phyloP scores from a whole-genome alignment of 2,888 invertebrate genomes.

The Drosophila borealis region DNA sequence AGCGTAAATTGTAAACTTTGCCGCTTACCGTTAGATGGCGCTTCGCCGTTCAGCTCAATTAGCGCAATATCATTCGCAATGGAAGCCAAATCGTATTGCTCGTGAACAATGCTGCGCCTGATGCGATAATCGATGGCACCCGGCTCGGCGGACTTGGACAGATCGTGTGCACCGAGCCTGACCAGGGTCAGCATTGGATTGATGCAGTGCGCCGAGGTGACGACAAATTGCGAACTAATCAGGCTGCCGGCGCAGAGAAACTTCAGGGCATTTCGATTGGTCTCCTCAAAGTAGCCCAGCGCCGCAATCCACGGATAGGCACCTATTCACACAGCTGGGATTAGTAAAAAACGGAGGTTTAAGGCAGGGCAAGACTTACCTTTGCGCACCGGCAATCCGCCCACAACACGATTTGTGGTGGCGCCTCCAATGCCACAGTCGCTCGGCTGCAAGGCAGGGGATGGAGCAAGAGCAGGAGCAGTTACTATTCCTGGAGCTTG shows the following conservation, averaged over 20 bases:
- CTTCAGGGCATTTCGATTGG: slow-evolving; percentile 82
- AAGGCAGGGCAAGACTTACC: slow-evolving; percentile 55
- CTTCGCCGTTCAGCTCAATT: slow-evolving; percentile 86
- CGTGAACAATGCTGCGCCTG: slow-evolving; percentile 88
- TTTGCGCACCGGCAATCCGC: slow-evolving; percentile 82
- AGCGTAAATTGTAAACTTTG: neutral
- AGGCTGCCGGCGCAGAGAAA: slow-evolving; percentile 92
- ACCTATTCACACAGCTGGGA: slow-evolving; percentile 83
- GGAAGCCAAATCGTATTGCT: slow-evolving; percentile 87
- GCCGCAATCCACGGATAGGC: slow-evolving; percentile 94
- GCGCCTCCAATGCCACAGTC: slow-evolving; percentile 86
- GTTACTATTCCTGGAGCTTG: slow-evolving; percentile 28
- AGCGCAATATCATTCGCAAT: slow-evolving; percentile 93
- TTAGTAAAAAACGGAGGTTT: neutral
- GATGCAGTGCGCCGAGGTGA: slow-evolving; percentile 89
- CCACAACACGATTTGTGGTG: slow-evolving; percentile 86
- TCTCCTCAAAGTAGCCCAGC: slow-evolving; percentile 87
- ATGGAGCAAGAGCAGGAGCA: slow-evolving; percentile 10
- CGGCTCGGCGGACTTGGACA: slow-evolving; percentile 86
- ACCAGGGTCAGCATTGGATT: slow-evolving; percentile 85
- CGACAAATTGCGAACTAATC: slow-evolving; percentile 88
- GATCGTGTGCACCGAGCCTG: slow-evolving; percentile 91
- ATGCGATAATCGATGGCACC: slow-evolving; percentile 88
- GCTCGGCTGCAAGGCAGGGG: slow-evolving; percentile 1
- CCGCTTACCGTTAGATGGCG: slow-evolving; percentile 70